These are phyloP conservation scores for Trididemnum miniatum DNA, from an alignment of 23 tunicate species.

Conservation along the genomic window DNA sequence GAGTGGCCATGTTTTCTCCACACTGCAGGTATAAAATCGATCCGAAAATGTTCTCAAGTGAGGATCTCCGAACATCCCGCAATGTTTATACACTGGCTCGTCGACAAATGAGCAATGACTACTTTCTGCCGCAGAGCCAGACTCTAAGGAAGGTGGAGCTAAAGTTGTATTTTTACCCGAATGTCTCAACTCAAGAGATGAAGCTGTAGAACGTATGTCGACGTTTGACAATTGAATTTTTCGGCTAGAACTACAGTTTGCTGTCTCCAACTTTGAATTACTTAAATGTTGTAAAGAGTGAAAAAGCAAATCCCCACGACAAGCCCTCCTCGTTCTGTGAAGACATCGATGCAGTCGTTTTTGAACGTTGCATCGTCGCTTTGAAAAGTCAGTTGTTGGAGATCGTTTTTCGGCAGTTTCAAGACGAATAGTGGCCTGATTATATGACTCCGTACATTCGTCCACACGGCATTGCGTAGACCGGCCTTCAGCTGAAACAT, in stretches of 20 bases:
- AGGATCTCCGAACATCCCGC: conserved; percentile 86
- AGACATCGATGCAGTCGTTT: conserved; percentile 22
- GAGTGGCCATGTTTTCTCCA: conserved; percentile 68
- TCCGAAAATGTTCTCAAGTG: conserved; percentile 85
- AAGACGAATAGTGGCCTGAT: not conserved
- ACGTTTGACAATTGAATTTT: not conserved
- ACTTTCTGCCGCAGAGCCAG: not conserved
- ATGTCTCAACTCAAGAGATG: not conserved
- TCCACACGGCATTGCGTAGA: not conserved
- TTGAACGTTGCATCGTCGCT: conserved; percentile 14
- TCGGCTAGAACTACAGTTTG: not conserved
- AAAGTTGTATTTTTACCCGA: not conserved
- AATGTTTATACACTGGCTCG: conserved; percentile 53
- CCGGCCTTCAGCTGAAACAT: not conserved
- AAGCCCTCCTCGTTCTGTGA: not conserved
- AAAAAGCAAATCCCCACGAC: conserved; percentile 55
- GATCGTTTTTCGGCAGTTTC: not conserved
- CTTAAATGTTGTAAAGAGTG: conserved; percentile 37
- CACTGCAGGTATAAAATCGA: conserved; percentile 67
- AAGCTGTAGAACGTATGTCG: not conserved
- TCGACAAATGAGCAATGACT: conserved; percentile 47
- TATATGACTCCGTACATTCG: not conserved
- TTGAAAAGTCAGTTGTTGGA: not conserved
- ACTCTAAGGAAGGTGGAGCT: not conserved
- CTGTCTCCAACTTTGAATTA: not conserved